Base-by-base conservation (phyloP, 2,888 invertebrate genomes). In the Hybos culiciformis region DNA sequence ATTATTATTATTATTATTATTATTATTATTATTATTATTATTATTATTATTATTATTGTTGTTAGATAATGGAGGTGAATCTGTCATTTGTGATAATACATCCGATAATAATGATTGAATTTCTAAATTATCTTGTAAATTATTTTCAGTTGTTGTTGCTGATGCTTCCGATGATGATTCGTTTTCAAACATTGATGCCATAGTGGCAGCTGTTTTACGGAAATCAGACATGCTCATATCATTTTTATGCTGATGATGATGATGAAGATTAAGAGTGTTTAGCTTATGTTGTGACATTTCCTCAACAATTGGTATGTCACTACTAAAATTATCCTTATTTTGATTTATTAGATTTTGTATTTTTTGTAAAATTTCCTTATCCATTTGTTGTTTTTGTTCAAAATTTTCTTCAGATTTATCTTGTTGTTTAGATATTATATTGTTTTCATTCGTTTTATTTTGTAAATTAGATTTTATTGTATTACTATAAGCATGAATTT, bases 121-220 rank as follows among this genome's bases (percentile, higher is more conserved):
- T 50, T 65, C 63, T 44, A 60, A 56, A 41, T 57, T 57, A 41
- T 63, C 60, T 15, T 58, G 58, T 3, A 57, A 55, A 37, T 43
- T 59, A 53, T 56, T 52, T 6, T 43, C 45, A 2, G 53, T 20
- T 15, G 21, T 21, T 3, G 21, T 33, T 4, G 15, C 19, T 7
- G n/a, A 11, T 12, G 18, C 15, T 11, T 55, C 46, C 0, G 55
- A 37, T 0, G 57, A 52, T 20, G 53, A 55, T 39, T 46, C 47
- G 40, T 62, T 62, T 12, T 63, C 61, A 7, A 66, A 45, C 1
- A 58, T 60, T 14, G 67, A 67, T 9, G 67, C 67, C 0, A 65
- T 57, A 0, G 66, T 67, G 3, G 66, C 66, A 15, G 63, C 63
- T 46, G 65, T 63, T 3, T 58, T 58, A 44, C 61, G 59, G 48